These are phyloP conservation scores for Tympanuchus pallidicinctus DNA, from an alignment of 2,113 vertebrate species.

Conservation along the genomic window DNA sequence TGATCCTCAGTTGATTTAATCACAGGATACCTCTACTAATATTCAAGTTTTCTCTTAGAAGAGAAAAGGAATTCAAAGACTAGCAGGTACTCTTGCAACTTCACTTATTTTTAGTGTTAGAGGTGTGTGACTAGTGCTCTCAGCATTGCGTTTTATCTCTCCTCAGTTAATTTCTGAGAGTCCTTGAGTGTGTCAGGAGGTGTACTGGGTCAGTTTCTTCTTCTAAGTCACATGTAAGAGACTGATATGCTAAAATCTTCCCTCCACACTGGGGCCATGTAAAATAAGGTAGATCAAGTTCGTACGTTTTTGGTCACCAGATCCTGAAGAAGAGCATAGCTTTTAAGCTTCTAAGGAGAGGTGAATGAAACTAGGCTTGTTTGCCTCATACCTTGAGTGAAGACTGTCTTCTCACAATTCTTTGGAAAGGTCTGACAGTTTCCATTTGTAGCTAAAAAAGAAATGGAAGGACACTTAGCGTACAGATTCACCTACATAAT, in stretches of 20 bases:
- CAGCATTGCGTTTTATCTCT: background rate
- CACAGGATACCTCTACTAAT: background rate
- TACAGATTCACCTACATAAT: accelerated
- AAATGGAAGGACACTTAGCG: background rate
- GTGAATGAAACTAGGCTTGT: background rate
- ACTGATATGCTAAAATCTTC: background rate
- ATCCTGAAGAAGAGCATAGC: background rate
- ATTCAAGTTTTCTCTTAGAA: background rate
- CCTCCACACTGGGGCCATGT: background rate
- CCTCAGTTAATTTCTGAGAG: background rate
- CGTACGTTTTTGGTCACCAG: background rate
- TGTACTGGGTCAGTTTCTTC: background rate
- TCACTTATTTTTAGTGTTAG: background rate
- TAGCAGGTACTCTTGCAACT: background rate
- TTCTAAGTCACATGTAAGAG: background rate
- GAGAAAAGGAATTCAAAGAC: background rate
- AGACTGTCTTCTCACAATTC: background rate
- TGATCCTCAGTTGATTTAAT: background rate
- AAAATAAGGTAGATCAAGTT: background rate
- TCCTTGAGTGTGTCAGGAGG: background rate
- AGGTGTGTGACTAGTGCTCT: background rate
- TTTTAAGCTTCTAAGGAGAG: background rate
- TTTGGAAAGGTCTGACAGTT: background rate
- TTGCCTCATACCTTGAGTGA: background rate
- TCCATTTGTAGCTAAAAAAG: background rate